Conservation (phyloP, 2,797 vertebrate species). For the Artibeus lituratus region DNA sequence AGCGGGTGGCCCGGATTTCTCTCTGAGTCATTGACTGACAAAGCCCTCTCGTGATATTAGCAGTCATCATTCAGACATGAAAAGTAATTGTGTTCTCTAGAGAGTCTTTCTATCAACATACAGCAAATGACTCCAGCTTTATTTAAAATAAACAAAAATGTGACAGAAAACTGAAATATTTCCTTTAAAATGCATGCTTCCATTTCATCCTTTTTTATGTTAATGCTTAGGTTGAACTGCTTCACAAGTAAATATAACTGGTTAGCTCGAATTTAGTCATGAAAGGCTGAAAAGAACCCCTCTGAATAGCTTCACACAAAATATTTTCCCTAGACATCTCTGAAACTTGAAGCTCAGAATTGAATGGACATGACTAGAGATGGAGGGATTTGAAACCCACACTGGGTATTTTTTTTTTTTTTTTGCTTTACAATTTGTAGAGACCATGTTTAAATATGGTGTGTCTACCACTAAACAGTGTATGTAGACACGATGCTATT, state of each 20-base stretch:
- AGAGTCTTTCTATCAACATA: background rate
- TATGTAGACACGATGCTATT: background rate
- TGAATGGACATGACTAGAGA: background rate
- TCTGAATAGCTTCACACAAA: background rate
- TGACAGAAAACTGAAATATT: background rate
- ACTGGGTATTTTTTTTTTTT: background rate
- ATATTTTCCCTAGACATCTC: background rate
- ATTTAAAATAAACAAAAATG: slow-evolving; percentile 4
- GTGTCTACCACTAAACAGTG: background rate
- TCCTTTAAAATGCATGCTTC: background rate
- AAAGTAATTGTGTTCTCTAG: background rate
- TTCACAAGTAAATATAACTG: background rate
- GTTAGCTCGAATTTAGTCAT: background rate
- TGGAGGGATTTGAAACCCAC: background rate
- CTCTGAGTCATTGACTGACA: background rate
- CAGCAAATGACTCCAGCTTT: background rate
- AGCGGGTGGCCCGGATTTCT: background rate
- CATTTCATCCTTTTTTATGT: background rate
- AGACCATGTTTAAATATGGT: background rate
- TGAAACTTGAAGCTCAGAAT: background rate
- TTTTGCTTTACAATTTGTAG: background rate
- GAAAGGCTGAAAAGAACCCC: background rate
- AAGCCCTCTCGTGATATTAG: background rate
- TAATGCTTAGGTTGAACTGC: background rate
- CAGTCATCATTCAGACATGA: background rate